Base-by-base conservation (phyloP, 2,888 invertebrate genomes). In the Cremastinae sp. region DNA sequence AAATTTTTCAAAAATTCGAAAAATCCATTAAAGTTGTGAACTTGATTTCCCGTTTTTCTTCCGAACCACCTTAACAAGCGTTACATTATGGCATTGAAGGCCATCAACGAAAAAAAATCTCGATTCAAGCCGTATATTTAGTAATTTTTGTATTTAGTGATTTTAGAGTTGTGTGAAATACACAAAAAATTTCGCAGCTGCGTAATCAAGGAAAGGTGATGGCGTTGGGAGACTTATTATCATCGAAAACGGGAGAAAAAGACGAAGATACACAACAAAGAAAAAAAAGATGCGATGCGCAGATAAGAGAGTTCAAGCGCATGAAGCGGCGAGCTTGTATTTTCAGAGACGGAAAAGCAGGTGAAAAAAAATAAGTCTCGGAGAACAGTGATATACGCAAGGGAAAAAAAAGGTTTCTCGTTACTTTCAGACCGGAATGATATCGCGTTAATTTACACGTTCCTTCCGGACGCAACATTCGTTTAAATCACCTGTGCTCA, bases 331-430 rank as follows among this genome's bases (percentile, higher is more conserved):
- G 51, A 7, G 43, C 39, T 16, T 8, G 20, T 28, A 12, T 56
- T 16, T 37, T 28, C 39, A 55, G 62, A 74, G 66, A 43, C 39
- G 72, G 75, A 71, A 77, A 77, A 77, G 78, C 78, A 79, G 78
- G 78, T 79, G 78, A 74, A 79, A 79, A 74, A 77, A 47, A 59
- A 49, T 10, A 49, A 14, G 49, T 20, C 14, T 39, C 55, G 10
- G 37, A 45, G 14, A 71, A 55, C 20, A 22, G 16, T 16, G 10
- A 45, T 14, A 37, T 20, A 62, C n/a, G 16, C 35, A 14, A 2
- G 55, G 37, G 53, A 16, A 45, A 47, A 37, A 35, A 55, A 45
- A 45, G 53, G 39, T 64, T 56, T 14, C 55, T 71, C 39, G 39
- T 47, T 41, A 49, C 51, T 18, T 10, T 55, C 14, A 41, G 3